Conservation (phyloP, 1,140 invertebrate species). For the Drosophila novamexicana region DNA sequence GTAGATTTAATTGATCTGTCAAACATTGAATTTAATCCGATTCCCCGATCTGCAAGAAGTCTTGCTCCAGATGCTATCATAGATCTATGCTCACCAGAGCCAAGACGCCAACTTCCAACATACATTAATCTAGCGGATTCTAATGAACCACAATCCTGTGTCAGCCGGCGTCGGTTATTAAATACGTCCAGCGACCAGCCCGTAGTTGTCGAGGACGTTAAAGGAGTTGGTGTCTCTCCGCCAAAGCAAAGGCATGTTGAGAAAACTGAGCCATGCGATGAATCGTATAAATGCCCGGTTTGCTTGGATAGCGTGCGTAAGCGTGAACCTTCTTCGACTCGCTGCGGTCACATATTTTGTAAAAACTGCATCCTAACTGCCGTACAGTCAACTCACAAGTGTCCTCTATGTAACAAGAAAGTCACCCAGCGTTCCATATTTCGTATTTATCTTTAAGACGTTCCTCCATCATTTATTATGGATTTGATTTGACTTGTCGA, state of each 20-base stretch:
- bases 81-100: slow-evolving; percentile 27
- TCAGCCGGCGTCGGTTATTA: background rate
- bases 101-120: background rate
- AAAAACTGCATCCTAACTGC: slow-evolving; percentile 44
- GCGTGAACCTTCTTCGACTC: slow-evolving; percentile 50
- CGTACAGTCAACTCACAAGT: slow-evolving; percentile 42
- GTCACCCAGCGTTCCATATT: slow-evolving; percentile 20
- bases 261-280: slow-evolving; percentile 4
- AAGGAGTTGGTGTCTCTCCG: background rate
- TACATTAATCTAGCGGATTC: background rate
- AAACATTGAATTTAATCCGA: background rate
- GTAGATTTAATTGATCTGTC: slow-evolving; percentile 57
- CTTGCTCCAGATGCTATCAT: slow-evolving; percentile 12
- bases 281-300: slow-evolving; percentile 60
- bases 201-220: too few species aligned
- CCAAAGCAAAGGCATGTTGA: slow-evolving; percentile 20
- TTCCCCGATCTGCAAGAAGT: background rate
- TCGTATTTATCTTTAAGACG: slow-evolving; percentile 56
- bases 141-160: too few species aligned
- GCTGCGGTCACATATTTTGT: slow-evolving; percentile 67
- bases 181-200: background rate
- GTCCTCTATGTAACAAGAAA: slow-evolving; percentile 63
- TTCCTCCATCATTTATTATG: background rate
- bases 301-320: slow-evolving; percentile 48
- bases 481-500: too few species aligned